Conservation (phyloP, 2,113 vertebrate species). For the Notothenia coriiceps region DNA sequence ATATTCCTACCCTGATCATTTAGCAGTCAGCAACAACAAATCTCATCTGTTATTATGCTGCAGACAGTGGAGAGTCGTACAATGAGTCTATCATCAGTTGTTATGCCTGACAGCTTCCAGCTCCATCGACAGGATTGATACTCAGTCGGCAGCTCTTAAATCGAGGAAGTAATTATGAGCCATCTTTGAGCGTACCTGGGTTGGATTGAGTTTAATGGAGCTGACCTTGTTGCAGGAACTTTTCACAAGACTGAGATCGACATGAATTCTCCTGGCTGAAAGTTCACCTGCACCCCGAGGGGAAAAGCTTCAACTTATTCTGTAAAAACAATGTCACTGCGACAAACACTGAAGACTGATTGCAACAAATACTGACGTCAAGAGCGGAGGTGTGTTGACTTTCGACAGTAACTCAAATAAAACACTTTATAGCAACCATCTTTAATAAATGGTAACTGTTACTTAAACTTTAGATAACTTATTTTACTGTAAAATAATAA, state of each 20-base stretch:
- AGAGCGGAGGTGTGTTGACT: background rate
- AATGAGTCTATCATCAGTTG: constrained; percentile 1
- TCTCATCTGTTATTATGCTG: background rate
- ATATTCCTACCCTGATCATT: background rate
- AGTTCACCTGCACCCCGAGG: background rate
- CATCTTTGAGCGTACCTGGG: constrained; percentile 13
- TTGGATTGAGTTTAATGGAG: background rate
- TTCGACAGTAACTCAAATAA: background rate
- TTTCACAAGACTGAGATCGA: background rate
- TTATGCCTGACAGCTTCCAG: background rate
- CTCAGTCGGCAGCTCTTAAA: constrained; percentile 15
- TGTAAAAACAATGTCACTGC: background rate
- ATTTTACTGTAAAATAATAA: no score
- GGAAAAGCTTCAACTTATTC: background rate
- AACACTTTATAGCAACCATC: no score
- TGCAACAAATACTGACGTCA: background rate
- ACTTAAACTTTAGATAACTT: no score
- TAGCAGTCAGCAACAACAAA: background rate
- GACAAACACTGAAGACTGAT: background rate
- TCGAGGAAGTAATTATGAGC: constrained; percentile 14
- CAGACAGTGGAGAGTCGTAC: background rate
- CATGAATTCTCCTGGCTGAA: constrained; percentile 3
- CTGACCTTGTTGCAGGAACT: background rate
- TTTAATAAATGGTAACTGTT: no score
- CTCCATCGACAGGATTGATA: background rate